Evolutionary conservation across 2,888 invertebrate genomes (phyloP).

Genomic region (Melieria picta): DNA sequence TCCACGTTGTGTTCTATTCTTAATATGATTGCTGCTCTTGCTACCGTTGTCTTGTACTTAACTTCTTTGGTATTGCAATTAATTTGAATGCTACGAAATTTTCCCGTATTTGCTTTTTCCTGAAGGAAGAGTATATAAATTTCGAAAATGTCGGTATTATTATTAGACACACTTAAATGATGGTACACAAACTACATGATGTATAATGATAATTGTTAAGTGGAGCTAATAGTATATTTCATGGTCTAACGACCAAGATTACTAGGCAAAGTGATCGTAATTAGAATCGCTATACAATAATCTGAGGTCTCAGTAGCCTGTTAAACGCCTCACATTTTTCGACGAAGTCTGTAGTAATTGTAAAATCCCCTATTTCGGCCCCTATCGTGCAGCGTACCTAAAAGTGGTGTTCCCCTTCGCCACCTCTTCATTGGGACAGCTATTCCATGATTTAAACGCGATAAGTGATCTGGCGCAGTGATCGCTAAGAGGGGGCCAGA

Average conservation of each 20-base stretch:
- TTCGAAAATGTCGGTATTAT: constrained; percentile 52
- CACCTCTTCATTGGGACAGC: too few species aligned
- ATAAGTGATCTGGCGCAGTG: too few species aligned
- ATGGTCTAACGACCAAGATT: neutral
- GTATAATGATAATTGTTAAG: constrained; percentile 1
- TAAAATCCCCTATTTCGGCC: too few species aligned
- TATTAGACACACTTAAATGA: constrained; percentile 41
- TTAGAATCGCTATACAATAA: too few species aligned
- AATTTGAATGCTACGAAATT: constrained; percentile 4
- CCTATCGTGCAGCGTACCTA: too few species aligned
- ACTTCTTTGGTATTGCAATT: constrained; percentile 14
- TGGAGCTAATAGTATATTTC: neutral
- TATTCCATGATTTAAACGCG: too few species aligned
- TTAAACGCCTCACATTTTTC: too few species aligned
- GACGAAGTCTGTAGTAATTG: too few species aligned
- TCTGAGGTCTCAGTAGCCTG: too few species aligned
- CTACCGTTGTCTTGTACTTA: constrained; percentile 7
- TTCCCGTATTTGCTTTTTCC: constrained; percentile 49
- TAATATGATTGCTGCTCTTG: constrained; percentile 1
- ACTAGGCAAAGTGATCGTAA: neutral
- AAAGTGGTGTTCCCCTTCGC: too few species aligned
- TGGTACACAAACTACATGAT: neutral
- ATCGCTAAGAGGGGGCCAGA: too few species aligned
- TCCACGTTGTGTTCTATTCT: neutral
- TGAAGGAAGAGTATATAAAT: constrained; percentile 56